Evolutionary conservation across 1,140 invertebrate species (phyloP), one percentile per base, ranked within the genome.

Genomic region (Steinernema khuongi): DNA sequence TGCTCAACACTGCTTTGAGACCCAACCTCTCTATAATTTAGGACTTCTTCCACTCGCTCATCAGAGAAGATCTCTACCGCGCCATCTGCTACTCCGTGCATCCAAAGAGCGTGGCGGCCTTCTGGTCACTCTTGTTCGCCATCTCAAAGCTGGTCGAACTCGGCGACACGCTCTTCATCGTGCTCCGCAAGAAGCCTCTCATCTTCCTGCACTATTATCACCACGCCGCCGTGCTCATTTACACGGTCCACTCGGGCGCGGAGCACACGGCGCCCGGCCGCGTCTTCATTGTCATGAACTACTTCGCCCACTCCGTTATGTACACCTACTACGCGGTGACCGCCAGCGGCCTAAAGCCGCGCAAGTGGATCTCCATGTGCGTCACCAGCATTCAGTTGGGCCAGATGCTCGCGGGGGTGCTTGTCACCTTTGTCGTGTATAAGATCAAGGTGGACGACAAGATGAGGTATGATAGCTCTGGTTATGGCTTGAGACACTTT

Each of bases 201-300:
- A 84, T 84, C 31, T 84, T 84, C 41, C 74, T 84, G 0, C 83
- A 84, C 70, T 85, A 85, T 30, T 90, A 90, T 79, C 90, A 90
- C 80, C 90, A 90, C 82, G 87, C 89, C 1, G 90, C 89, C 29
- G 90, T 90, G 1, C 89, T 98, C 28, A 89, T 97, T 26, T 98
- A 97, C 87, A 92, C 93, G 1, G 97, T 95, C 93, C 97, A 96
- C 88, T 94, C 93, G 1, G 97, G 83, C 17, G 81, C 83, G 44
- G 94, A 97, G 85, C 94, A 95, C 88, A 96, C 94, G 11, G 92
- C 94, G 18, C 92, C 94, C 1, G 96, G 93, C 31, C 89, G 94
- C 60, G 97, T 95, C 93, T 99, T 96, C 87, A 93, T 97, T 82
- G 91, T 94, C 4, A 97, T 99, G 93, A 99, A 99, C 87, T 99